Evolutionary conservation across 2,888 invertebrate genomes (phyloP), one percentile per base, ranked within the genome.

Genomic region (Clepsis dumicolana): DNA sequence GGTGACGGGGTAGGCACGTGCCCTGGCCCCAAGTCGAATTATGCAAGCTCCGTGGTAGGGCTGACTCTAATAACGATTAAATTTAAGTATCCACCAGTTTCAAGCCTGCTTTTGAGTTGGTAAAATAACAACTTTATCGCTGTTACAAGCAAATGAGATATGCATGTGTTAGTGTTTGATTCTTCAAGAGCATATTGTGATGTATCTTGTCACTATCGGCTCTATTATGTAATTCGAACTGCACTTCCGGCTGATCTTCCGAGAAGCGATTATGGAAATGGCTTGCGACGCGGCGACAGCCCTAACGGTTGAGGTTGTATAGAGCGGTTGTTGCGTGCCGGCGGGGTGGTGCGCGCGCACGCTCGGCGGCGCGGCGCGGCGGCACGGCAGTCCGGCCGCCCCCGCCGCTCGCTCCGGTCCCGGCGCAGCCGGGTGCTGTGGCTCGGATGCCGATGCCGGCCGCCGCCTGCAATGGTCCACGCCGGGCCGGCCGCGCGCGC

Each of bases 381-480:
- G 85, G 50, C 32, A 52, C 78, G 86, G 80, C 89, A 90, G 91
- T 90, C 85, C 85, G 80, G 88, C 86, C 86, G 89, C 89, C 89
- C 89, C 89, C 91, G 86, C 91, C 90, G 88, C 88, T 86, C 87
- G 85, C 86, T 77, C 85, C 88, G 90, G 89, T 89, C 83, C 90
- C 90, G 89, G 90, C 90, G 87, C 87, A 81, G 90, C 91, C 89
- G 90, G 88, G 90, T 59, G 63, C 90, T 84, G 82, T 83, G 88
- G 91, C 84, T 90, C 91, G 91, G 91, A 90, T 91, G 91, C 92
- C 91, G 93, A 93, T 89, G 91, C 91, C 92, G 91, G 91, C 87
- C 90, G 87, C 91, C 91, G 91, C 89, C 85, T 91, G 94, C 94
- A 86, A 94, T 94, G 93, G 93, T 94, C 92, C 94, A 93, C 86